Evolutionary conservation across 1,140 invertebrate species (phyloP).

Genomic region (Helicorthomorpha holstii): DNA sequence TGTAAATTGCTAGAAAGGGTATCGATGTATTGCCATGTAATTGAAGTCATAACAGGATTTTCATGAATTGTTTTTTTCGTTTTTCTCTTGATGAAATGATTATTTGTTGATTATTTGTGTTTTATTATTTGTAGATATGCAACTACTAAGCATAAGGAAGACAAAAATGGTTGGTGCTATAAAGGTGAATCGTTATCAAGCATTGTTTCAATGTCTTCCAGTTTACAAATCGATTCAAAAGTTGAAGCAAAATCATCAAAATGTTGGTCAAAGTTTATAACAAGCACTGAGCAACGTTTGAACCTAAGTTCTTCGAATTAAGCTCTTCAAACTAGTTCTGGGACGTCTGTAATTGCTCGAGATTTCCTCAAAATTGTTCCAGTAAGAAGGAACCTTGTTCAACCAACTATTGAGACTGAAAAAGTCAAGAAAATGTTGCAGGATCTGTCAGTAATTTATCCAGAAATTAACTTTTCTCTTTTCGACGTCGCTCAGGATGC

Average conservation of each 20-base stretch:
- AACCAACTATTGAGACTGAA: constrained; percentile 35
- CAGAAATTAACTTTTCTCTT: constrained; percentile 36
- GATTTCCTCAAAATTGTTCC: constrained; percentile 42
- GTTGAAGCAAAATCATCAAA: constrained; percentile 15
- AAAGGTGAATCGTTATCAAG: constrained; percentile 44
- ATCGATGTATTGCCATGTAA: too few relatives aligned
- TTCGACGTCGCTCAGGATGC: constrained; percentile 37
- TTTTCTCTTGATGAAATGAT: constrained; percentile 4
- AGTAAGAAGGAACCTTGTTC: constrained; percentile 36
- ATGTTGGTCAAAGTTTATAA: constrained; percentile 30
- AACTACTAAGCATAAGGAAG: constrained; percentile 40
- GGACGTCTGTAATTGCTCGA: constrained; percentile 43
- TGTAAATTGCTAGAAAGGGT: too few relatives aligned
- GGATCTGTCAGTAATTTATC: constrained; percentile 37
- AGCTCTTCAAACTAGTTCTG: constrained; percentile 32
- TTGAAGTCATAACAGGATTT: too few relatives aligned
- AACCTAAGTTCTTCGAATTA: constrained; percentile 15
- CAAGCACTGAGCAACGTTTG: constrained; percentile 22
- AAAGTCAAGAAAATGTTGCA: constrained; percentile 34
- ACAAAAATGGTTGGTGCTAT: constrained; percentile 36
- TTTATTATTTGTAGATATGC: constrained; percentile 27
- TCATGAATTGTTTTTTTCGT: too few relatives aligned
- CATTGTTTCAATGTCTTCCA: constrained; percentile 28
- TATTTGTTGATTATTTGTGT: neutral
- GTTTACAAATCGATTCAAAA: neutral